Evolutionary conservation across 2,888 invertebrate genomes (phyloP).

Genomic region (Lasiommata megera): DNA sequence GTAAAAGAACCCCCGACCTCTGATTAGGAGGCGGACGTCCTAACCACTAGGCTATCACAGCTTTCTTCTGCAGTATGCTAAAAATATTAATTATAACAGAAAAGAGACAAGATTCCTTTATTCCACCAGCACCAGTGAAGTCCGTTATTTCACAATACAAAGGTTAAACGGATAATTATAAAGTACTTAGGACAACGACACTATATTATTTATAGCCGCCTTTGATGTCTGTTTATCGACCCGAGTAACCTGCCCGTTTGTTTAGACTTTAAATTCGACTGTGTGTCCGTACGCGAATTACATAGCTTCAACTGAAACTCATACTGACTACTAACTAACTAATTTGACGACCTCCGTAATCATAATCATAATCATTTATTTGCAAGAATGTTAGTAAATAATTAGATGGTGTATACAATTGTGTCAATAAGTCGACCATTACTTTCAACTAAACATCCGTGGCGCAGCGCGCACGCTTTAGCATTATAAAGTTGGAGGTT

Average conservation of each 20-base stretch:
- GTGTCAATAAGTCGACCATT: no score
- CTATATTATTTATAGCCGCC: slow-evolving; percentile 31
- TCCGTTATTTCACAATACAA: slow-evolving; percentile 12
- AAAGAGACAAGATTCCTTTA: not conserved
- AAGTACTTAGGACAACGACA: slow-evolving; percentile 32
- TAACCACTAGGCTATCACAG: no score
- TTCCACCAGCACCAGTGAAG: not conserved
- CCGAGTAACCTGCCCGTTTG: slow-evolving; percentile 24
- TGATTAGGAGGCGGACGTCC: no score
- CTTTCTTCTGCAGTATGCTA: not conserved
- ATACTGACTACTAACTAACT: no score
- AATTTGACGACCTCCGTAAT: no score
- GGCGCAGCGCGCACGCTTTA: no score
- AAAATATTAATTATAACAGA: not conserved
- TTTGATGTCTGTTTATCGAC: slow-evolving; percentile 34
- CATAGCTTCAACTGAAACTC: not conserved
- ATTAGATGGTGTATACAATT: no score
- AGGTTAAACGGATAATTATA: slow-evolving; percentile 27
- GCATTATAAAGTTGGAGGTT: no score
- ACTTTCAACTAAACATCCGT: no score
- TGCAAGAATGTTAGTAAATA: no score
- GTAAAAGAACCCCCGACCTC: no score
- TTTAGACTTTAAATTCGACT: slow-evolving; percentile 22
- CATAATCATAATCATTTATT: no score
- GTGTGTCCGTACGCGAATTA: slow-evolving; percentile 21